Conservation (phyloP, 1,140 invertebrate species). For the Hycleus cichorii region DNA sequence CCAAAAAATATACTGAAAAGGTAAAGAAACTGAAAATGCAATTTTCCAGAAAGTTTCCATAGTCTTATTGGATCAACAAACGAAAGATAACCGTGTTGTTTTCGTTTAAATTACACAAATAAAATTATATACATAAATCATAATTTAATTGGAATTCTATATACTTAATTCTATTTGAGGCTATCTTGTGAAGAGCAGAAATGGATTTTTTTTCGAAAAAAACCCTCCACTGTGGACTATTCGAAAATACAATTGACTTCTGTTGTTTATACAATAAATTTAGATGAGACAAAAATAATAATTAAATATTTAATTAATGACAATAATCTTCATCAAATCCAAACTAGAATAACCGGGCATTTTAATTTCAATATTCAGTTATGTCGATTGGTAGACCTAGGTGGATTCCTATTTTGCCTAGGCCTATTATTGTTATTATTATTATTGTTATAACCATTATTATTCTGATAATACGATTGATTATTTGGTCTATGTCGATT, state of each 20-base stretch:
- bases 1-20: slow-evolving; percentile 6
- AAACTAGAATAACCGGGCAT: too few relatives aligned
- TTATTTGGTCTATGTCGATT: slow-evolving; percentile 21
- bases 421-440: slow-evolving; percentile 20
- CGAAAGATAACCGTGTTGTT: too few relatives aligned
- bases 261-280: slow-evolving; percentile 9
- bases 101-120: too few relatives aligned
- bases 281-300: neutral
- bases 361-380: neutral
- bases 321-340: too few relatives aligned
- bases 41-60: neutral
- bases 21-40: slow-evolving; percentile 8
- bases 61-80: too few relatives aligned
- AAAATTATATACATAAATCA: too few relatives aligned
- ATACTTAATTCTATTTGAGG: too few relatives aligned
- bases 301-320: too few relatives aligned
- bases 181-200: too few relatives aligned
- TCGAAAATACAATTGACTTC: slow-evolving; percentile 5
- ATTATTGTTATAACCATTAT: slow-evolving; percentile 31
- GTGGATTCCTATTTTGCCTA: slow-evolving; percentile 27
- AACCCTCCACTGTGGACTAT: too few relatives aligned
- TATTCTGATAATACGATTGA: slow-evolving; percentile 33
- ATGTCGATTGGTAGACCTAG: slow-evolving; percentile 19
- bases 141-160: too few relatives aligned
- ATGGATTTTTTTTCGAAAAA: too few relatives aligned